Evolutionary conservation across 1,140 invertebrate genomes (phyloP), one percentile per base, ranked within the genome.

Genomic region (Agrypnia vestita): DNA sequence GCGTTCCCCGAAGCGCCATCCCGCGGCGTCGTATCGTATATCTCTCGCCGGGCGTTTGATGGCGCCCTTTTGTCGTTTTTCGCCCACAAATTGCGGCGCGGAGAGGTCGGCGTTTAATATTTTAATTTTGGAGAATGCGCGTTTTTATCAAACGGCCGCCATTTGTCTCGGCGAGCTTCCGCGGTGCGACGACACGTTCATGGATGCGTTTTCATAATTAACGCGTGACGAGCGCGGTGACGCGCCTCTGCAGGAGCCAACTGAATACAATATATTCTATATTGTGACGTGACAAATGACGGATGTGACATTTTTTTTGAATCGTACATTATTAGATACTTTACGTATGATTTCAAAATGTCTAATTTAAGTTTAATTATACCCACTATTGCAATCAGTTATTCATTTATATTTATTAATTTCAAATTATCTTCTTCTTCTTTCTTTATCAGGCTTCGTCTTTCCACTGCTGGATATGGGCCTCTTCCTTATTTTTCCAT

Each of bases 1-100:
- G 44, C 46, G 13, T 69, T 69, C 64, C 17, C 7, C 64, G 64
- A 69, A 69, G 64, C 64, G 64, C 64, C 64, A 15, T 69, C 44
- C 8, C 49, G 1, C 49, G 43, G 1, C 15, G 64, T 69, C 64
- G 64, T 69, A 69, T 69, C 64, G 64, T 69, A 69, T 69, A 69
- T 69, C 64, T 69, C 17, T 69, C 44, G 43, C 44, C 64, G 17
- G 35, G 64, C 64, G 13, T 69, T 69, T 44, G 44, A 69, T 21
- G 64, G 3, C 9, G 21, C 35, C 61, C 61, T 62, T 62, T 62
- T 62, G n/a, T 62, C 19, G 61, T 43, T 43, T 62, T 62, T 21
- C 61, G 15, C 21, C 55, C 25, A 35, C 25, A 35, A 35, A 35
- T 35, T 35, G 6, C 25, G 11, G 11, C 49, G n/a, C 49, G 11